These are phyloP conservation scores for Cylas formicarius DNA, from an alignment of 1,140 invertebrate genomes.

Conservation along the genomic window DNA sequence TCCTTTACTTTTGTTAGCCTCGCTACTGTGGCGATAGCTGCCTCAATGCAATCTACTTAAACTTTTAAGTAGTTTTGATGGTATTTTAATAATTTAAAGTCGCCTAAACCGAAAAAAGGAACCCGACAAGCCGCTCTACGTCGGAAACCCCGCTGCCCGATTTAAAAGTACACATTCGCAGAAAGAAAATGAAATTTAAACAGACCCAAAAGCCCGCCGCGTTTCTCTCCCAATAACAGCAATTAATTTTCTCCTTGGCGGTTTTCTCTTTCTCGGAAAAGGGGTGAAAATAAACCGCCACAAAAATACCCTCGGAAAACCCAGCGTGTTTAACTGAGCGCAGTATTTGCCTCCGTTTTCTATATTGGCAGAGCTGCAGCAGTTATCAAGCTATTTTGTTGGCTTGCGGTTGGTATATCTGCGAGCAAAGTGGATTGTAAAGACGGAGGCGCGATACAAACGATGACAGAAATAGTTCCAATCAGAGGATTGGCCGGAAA, in stretches of 20 bases:
- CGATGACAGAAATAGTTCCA: conserved; percentile 31
- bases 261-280: background rate
- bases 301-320: too few species aligned
- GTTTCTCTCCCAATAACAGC: background rate
- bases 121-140: too few species aligned
- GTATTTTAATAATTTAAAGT: too few species aligned
- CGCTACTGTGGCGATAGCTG: too few species aligned
- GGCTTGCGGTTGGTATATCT: conserved; percentile 1
- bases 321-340: too few species aligned
- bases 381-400: conserved; percentile 1
- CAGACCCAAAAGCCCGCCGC: background rate
- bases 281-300: background rate
- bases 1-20: too few species aligned
- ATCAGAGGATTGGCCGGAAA: conserved; percentile 34
- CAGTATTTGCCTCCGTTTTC: conserved; percentile 1
- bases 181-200: too few species aligned
- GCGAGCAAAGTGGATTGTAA: conserved; percentile 27
- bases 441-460: conserved; percentile 27
- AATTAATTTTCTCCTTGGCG: background rate
- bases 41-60: too few species aligned
- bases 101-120: too few species aligned
- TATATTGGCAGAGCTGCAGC: background rate
- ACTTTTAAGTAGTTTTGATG: too few species aligned
- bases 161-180: too few species aligned
- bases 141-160: too few species aligned